A percentile compares a stretch with the other conserved stretches of the same genome.
These are phyloP conservation scores for Schizopygopsis pylzovi DNA, from an alignment of 2,797 vertebrate genomes.

Conservation along the genomic window DNA sequence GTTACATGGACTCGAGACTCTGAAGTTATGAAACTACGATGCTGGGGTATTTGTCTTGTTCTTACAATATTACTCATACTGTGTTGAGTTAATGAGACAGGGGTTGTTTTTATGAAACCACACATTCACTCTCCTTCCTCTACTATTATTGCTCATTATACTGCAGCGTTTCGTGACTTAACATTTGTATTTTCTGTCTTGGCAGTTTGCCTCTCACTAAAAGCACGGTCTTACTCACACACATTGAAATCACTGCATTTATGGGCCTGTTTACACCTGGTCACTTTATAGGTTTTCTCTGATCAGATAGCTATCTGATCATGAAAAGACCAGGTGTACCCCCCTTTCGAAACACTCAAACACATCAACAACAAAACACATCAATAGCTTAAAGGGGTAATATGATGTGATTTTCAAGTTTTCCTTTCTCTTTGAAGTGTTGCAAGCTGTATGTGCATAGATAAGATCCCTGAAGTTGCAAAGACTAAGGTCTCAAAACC, in stretches of 20 bases:
- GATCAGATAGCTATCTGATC: too few species aligned
- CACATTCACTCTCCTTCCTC: not conserved
- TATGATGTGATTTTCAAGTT: too few species aligned
- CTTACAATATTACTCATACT: slow-evolving; percentile 6
- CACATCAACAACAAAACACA: too few species aligned
- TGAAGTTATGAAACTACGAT: not conserved
- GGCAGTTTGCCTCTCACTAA: not conserved
- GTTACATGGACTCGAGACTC: not conserved
- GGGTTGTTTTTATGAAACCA: not conserved
- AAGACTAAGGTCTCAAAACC: too few species aligned
- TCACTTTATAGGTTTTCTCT: not conserved
- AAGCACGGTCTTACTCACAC: not conserved
- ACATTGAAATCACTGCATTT: not conserved
- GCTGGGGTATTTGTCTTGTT: not conserved
- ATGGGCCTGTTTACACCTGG: not conserved
- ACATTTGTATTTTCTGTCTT: slow-evolving; percentile 23
- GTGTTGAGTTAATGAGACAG: not conserved
- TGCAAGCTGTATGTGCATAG: too few species aligned
- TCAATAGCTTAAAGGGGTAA: too few species aligned
- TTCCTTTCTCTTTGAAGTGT: too few species aligned
- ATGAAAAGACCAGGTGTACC: too few species aligned
- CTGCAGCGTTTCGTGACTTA: not conserved
- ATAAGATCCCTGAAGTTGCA: too few species aligned
- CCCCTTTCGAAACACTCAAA: too few species aligned
- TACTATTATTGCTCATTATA: slow-evolving; percentile 12